Conservation (phyloP, 2,888 invertebrate species). For the Zonitis immaculata region DNA sequence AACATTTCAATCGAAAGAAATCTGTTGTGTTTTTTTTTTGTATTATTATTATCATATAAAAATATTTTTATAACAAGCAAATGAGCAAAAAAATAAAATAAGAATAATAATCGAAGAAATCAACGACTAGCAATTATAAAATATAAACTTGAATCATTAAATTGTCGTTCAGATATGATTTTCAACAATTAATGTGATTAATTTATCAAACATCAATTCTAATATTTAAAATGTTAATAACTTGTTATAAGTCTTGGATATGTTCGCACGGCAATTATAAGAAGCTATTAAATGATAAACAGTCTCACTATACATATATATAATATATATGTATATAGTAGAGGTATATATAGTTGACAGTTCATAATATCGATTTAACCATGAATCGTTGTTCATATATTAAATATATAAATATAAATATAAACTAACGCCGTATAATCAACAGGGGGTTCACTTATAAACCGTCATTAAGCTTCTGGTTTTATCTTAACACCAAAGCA, state of each 20-base stretch:
- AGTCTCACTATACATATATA: conserved; percentile 14
- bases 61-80: too few species aligned
- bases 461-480: conserved; percentile 22
- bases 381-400: conserved; percentile 16
- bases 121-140: neutral
- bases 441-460: conserved; percentile 22
- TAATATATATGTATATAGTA: too few species aligned
- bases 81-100: too few species aligned
- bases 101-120: neutral
- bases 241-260: conserved; percentile 16
- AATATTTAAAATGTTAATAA: conserved; percentile 18
- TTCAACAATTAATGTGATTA: conserved; percentile 18
- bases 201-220: conserved; percentile 19
- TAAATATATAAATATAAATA: too few species aligned
- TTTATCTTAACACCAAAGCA: conserved; percentile 6
- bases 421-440: conserved; percentile 23
- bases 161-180: neutral
- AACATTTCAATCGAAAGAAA: neutral
- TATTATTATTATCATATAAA: too few species aligned
- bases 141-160: neutral
- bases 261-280: conserved; percentile 29
- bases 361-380: conserved; percentile 24
- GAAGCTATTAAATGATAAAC: conserved; percentile 23
- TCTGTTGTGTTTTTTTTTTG: neutral
- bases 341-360: too few species aligned